Conservation (phyloP, 2,888 invertebrate species). For the Leptopilina drosophilae region DNA sequence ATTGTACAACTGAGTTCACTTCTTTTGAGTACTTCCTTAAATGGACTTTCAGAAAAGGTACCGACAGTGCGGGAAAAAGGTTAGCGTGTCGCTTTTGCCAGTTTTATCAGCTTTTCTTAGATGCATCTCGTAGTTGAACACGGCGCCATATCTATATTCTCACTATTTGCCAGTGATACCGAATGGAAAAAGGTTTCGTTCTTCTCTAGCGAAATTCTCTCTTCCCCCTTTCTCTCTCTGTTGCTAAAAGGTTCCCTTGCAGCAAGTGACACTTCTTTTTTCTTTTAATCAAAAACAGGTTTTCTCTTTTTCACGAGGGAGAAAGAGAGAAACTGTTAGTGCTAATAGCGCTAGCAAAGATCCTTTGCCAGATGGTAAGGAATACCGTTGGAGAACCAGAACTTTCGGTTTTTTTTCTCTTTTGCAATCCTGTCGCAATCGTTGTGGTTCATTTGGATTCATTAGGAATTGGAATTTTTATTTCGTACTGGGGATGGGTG, state of each 20-base stretch:
- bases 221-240: neutral
- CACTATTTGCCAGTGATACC: conserved; percentile 61
- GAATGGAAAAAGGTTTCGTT: conserved; percentile 57
- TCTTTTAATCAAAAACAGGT: conserved; percentile 65
- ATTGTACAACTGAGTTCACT: conserved; percentile 63
- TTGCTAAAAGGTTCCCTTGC: conserved; percentile 51
- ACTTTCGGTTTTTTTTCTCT: too few species aligned
- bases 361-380: too few species aligned
- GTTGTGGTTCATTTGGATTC: too few species aligned
- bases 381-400: too few species aligned
- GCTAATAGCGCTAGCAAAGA: too few species aligned
- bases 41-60: conserved; percentile 60
- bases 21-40: conserved; percentile 62
- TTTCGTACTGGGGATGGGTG: too few species aligned
- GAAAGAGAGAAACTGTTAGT: too few species aligned
- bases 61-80: conserved; percentile 69
- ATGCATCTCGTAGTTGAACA: conserved; percentile 42
- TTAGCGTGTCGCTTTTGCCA: conserved; percentile 57
- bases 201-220: conserved; percentile 21
- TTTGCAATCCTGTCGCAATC: too few species aligned
- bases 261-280: conserved; percentile 53
- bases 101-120: conserved; percentile 66
- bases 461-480: too few species aligned
- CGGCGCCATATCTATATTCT: conserved; percentile 64
- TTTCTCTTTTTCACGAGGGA: conserved; percentile 42